Percentiles rank a stretch among this genome's conserved stretches.
Evolutionary conservation across 64 coral and sea anemone genomes (phyloP).

Genomic region (Actinia equina): DNA sequence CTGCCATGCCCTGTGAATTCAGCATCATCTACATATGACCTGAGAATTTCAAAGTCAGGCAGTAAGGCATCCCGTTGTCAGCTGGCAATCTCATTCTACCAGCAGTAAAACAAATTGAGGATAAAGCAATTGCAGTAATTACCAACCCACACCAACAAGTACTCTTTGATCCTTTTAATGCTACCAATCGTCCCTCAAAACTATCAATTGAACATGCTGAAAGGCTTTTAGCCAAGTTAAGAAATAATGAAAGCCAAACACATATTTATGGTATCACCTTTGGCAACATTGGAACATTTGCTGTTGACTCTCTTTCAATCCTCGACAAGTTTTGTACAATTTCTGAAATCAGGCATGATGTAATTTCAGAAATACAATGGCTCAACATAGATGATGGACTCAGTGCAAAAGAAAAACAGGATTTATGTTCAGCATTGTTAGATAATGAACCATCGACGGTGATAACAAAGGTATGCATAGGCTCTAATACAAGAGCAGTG

Average conservation of each 20-base stretch:
- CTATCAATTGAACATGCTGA: not conserved
- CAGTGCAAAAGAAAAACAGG: not conserved
- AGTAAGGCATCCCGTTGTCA: not conserved
- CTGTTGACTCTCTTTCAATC: not conserved
- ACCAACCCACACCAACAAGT: not conserved
- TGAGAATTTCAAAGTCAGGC: not conserved
- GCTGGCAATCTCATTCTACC: not conserved
- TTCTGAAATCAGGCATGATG: not conserved
- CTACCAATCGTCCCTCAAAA: not conserved
- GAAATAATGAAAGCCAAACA: not conserved
- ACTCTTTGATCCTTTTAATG: not conserved
- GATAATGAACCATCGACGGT: slow-evolving; percentile 4
- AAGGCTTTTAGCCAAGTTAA: not conserved
- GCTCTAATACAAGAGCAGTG: not conserved
- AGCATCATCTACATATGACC: not conserved
- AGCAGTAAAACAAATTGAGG: not conserved
- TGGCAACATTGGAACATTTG: not conserved
- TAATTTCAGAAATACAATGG: not conserved
- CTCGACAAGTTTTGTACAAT: not conserved
- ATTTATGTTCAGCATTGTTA: not conserved
- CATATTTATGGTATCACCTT: not conserved
- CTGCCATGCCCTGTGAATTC: not conserved
- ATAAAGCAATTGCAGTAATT: not conserved
- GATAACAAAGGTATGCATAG: not conserved
- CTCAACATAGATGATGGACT: not conserved